Base-by-base conservation (phyloP, 92 coral and sea anemone species). In the Meandrina meandrites region DNA sequence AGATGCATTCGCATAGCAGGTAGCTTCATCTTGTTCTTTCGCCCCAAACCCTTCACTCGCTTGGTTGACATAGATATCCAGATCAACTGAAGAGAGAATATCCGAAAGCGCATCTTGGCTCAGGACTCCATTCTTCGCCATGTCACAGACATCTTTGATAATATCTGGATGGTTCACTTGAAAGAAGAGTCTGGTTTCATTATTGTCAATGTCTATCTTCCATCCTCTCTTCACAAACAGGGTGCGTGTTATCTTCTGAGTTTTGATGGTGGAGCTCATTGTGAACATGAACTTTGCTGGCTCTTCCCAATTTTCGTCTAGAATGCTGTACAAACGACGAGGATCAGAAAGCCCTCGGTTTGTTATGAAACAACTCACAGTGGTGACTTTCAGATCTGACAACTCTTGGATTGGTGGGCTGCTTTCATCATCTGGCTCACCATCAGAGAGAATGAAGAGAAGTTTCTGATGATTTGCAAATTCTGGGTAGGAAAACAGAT, bases 1-100 rank as follows among this genome's bases (percentile, higher is more conserved):
- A 27, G 90, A 80, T n/a, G 93, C 95, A 71, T 93, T 80, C 11
- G 93, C 95, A 64, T 81, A 88, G 22, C 95, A 93, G 1, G 93
- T 93, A 0, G 35, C 84, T 8, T 79, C 91, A 10, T 19, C 0
- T 80, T 91, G 92, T 22, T 22, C 0, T 45, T 81, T 75, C 8
- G 95, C 87, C 0, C 27, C 68, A 77, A 84, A 90, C 4, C 58
- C 79, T 0, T 76, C 34, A 22, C 16, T 58, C 12, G 89, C 64
- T 58, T 93, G 71, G 81, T 90, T 93, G 91, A 93, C 90, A 81
- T 90, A 90, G 31, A 92, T 42, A 79, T 92, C 95, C 10, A 92
- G 76, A 70, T 84, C 85, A 51, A 92, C 89, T 4, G 87, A 18
- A 5, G 91, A 19, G 57, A 92, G 85, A 0, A 87, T 1, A 60